These are phyloP conservation scores for Syngnathus floridae DNA, from an alignment of 2,113 vertebrate genomes.

Conservation along the genomic window DNA sequence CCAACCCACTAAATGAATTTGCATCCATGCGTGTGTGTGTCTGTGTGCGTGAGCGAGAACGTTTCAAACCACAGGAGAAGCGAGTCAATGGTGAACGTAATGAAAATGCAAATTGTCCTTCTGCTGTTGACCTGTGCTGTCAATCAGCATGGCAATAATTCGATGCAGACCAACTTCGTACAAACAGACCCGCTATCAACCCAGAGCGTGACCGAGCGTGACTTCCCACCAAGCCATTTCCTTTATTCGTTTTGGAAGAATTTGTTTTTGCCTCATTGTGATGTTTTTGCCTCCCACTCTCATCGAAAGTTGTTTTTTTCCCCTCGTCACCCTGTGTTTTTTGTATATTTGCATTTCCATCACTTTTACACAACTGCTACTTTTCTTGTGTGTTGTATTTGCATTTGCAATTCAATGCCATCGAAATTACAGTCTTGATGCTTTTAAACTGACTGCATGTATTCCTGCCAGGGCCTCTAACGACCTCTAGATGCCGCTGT, in stretches of 20 bases:
- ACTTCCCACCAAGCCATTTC: slow-evolving; percentile 28
- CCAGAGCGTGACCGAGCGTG: slow-evolving; percentile 20
- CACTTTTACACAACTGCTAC: neutral
- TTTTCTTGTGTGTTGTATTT: neutral
- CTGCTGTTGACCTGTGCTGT: slow-evolving; percentile 45
- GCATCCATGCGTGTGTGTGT: slow-evolving; percentile 2
- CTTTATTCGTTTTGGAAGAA: slow-evolving; percentile 46
- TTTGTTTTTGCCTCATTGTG: slow-evolving; percentile 41
- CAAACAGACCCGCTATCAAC: slow-evolving; percentile 26
- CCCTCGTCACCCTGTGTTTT: neutral
- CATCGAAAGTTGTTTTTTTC: slow-evolving; percentile 18
- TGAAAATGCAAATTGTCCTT: slow-evolving; percentile 61
- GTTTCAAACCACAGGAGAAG: slow-evolving; percentile 29
- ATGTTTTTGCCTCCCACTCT: slow-evolving; percentile 27
- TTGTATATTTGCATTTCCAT: neutral
- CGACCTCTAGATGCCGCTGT: slow-evolving; percentile 38
- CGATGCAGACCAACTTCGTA: slow-evolving; percentile 24
- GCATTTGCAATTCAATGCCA: slow-evolving; percentile 1
- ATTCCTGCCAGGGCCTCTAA: neutral
- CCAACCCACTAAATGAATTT: neutral
- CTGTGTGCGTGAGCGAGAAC: neutral
- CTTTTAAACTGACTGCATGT: neutral
- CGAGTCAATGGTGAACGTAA: slow-evolving; percentile 48
- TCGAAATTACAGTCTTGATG: neutral
- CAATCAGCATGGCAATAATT: slow-evolving; percentile 47